Base-by-base conservation (phyloP, 2,113 vertebrate species). In the Numenius arquata region DNA sequence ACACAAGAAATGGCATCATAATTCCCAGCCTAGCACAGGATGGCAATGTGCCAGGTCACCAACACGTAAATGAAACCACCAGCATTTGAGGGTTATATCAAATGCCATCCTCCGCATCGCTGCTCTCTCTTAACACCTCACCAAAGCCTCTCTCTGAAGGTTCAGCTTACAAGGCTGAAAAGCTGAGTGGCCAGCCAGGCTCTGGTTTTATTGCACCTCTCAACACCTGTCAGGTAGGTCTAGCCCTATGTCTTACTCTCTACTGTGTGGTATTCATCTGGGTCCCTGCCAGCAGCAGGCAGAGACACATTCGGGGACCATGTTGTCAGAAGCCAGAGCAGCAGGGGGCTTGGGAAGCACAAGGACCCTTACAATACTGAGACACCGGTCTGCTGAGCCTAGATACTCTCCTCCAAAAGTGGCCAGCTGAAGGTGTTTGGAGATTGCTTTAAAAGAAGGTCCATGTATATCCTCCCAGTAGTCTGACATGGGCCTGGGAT, bases 11-110 rank as follows among this genome's bases (percentile, higher is more conserved):
- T 6, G 25, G 4, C 34, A 74, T 62, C 2, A 3, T 43, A 26
- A 73, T 36, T 73, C 67, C 7, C 32, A 36, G 25, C 21, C 12
- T 30, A 65, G 29, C 47, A n/a, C 1, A 34, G 26, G 36, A 65
- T 26, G 85, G 10, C 27, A 62, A 4, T 0, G 0, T 40, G 21
- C 8, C 30, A 48, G 16, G 29, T 50, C 14, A 62, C 25, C 23
- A 79, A 40, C 11, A 36, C 0, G 1, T 26, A 58, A 70, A 82
- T 17, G 9, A 92, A 78, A 65, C 20, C 9, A 56, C 1, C 22
- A 38, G 11, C 27, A 15, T 40, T 3, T 52, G 17, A 61, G 34
- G 29, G 19, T 66, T 13, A 48, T 85, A 58, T 21, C 23, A 43
- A 88, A 62, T 15, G 20, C 15, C 41, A 52, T 20, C 12, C 45